These are phyloP conservation scores for Sylvicola cinctus DNA, from an alignment of 2,888 invertebrate species.

Conservation along the genomic window DNA sequence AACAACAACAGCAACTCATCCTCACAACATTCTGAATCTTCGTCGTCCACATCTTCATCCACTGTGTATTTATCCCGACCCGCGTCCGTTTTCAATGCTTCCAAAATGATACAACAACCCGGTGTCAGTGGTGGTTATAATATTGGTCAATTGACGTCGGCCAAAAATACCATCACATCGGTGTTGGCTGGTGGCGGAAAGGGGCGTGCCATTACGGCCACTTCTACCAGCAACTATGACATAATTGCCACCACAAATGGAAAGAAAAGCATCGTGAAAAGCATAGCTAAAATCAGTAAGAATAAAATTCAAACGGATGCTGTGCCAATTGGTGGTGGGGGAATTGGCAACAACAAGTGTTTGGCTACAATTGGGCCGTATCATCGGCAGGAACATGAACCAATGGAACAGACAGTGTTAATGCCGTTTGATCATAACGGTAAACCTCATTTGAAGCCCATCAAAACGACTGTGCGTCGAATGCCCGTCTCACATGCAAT, in stretches of 20 bases:
- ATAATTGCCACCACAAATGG: no score
- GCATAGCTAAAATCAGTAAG: no score
- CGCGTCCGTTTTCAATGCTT: no score
- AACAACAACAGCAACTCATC: conserved; percentile 38
- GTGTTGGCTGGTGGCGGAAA: conserved; percentile 58
- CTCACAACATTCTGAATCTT: conserved; percentile 16
- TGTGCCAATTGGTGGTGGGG: no score
- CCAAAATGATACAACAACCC: neutral
- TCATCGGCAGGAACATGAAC: conserved; percentile 1
- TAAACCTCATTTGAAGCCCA: no score
- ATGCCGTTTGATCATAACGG: neutral
- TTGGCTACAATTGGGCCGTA: conserved; percentile 1
- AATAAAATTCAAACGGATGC: no score
- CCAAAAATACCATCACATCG: conserved; percentile 63
- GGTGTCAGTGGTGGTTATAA: no score
- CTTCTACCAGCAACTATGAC: conserved; percentile 42
- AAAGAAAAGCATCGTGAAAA: no score
- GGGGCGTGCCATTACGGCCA: conserved; percentile 53
- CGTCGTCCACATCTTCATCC: neutral
- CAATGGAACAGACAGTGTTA: conserved; percentile 2
- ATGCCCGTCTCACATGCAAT: no score
- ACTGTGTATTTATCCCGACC: no score
- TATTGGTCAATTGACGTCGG: conserved; percentile 25
- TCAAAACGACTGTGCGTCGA: no score
- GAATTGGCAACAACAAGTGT: no score